Evolutionary conservation across 1,140 invertebrate species (phyloP), one percentile per base, ranked within the genome.

Genomic region (Periplaneta americana): DNA sequence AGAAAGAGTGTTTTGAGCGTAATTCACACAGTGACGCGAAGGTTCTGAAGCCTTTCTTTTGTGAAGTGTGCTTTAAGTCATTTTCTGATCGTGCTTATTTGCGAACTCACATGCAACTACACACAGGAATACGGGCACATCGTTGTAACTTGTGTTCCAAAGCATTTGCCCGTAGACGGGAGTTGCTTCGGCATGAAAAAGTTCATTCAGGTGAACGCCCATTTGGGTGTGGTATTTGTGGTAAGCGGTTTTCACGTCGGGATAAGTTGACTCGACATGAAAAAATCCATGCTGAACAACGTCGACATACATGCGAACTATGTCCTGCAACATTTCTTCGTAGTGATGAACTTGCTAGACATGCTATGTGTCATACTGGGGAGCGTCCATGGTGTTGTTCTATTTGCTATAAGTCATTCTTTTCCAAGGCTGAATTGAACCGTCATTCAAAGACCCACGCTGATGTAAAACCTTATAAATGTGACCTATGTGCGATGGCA

Each of bases 211-310:
- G 89, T 4, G 88, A 91, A 86, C 91, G 91, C 80, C 89, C 92
- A 9, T 93, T 92, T 83, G 89, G 90, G 37, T 94, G 93, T 85
- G 89, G 86, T 78, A 88, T 90, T 78, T 94, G 93, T 86, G 89
- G 90, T 80, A 92, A 92, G 84, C 90, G 90, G 80, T 94, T 94
- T n/a, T 92, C 90, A 34, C 89, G 91, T 28, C 92, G 92, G 83
- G 92, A 94, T 84, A 93, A 93, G 85, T 85, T 94, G 81, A 90
- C 92, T 31, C 89, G 92, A 31, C 93, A 94, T 86, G 90, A 91
- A 39, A 88, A 89, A 75, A 79, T 89, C 4, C 89, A 90, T 76
- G 35, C 77, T 39, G 77, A 78, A 39, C 28, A 35, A 32, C 77
- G 77, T 13, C 77, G 31, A 15, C 77, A 37, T 17, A 5, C 35